Percentiles rank a stretch among this genome's conserved stretches.
Conservation (phyloP, 1,140 invertebrate species). For the Cryptotermes secundus region DNA sequence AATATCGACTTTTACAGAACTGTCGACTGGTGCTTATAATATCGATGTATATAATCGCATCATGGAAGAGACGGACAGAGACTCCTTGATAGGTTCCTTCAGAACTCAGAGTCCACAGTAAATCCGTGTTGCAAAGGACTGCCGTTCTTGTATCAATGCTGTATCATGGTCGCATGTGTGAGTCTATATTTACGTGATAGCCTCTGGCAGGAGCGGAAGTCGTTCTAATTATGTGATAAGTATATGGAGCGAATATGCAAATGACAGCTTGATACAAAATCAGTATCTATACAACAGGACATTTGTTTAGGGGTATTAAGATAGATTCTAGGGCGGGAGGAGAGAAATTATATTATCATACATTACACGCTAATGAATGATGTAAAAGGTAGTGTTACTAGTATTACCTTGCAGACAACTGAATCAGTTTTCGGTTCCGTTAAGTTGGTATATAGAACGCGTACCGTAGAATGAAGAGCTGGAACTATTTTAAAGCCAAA, state of each 20-base stretch:
- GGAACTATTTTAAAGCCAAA: not conserved
- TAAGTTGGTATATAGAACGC: no score
- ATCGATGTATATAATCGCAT: no score
- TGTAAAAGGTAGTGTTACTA: not conserved
- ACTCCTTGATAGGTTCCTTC: no score
- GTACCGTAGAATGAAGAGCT: not conserved
- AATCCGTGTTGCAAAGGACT: no score
- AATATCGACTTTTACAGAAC: no score
- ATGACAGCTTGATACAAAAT: not conserved
- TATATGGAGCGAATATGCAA: not conserved
- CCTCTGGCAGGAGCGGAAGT: not conserved
- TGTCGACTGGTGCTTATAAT: no score
- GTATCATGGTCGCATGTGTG: not conserved
- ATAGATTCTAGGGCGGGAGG: not conserved
- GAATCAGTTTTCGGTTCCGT: not conserved
- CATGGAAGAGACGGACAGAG: no score
- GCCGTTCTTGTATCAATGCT: no score
- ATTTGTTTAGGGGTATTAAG: no score
- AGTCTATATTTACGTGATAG: not conserved
- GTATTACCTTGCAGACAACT: not conserved
- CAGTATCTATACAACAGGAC: not conserved
- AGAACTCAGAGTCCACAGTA: no score
- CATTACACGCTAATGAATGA: not conserved
- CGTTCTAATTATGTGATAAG: not conserved
- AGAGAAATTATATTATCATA: not conserved